Evolutionary conservation across 2,888 invertebrate species (phyloP), one percentile per base, ranked within the genome.

Genomic region (Coenonympha glycerion): DNA sequence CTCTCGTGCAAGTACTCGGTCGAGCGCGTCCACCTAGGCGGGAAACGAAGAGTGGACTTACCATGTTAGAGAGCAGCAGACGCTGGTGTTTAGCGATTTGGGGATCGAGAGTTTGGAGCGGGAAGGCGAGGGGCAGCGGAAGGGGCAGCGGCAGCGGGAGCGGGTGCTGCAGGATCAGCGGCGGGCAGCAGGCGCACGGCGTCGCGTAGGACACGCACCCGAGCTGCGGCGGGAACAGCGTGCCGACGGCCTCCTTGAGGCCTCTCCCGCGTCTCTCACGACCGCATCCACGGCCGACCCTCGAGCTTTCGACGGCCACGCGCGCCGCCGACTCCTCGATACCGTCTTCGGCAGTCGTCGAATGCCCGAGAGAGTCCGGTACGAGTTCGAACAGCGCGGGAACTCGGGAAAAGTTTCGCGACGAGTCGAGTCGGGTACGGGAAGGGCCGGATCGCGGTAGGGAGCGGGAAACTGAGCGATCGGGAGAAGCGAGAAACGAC

Each of bases 201-300:
- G 81, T 80, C 78, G 82, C 87, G 83, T 87, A 85, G 77, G 86
- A 79, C 80, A 85, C 87, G 79, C 87, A 86, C 81, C 84, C 85
- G 64, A 85, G 82, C 87, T 85, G 87, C 87, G 86, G 86, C 79
- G 86, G 82, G 83, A 87, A 87, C 87, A 87, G 86, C 85, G 86
- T 86, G 87, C 73, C 84, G 86, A 85, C 86, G 86, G 85, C 86
- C 87, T 86, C 86, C 77, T 69, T 61, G 87, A 86, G 86, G 86
- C 87, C 87, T 81, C 71, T 75, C 73, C 76, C 79, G 64, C 78
- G 77, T 78, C 75, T 80, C 80, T 84, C 68, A 85, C 81, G 82
- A 84, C 82, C 85, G 84, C 86, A 85, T 84, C 76, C 79, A 68
- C 85, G 79, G 83, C 84, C 79, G 76, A 78, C 76, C 73, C 71